Evolutionary conservation across 2,888 invertebrate species (phyloP).

Genomic region (Aleiodes leptofemur): DNA sequence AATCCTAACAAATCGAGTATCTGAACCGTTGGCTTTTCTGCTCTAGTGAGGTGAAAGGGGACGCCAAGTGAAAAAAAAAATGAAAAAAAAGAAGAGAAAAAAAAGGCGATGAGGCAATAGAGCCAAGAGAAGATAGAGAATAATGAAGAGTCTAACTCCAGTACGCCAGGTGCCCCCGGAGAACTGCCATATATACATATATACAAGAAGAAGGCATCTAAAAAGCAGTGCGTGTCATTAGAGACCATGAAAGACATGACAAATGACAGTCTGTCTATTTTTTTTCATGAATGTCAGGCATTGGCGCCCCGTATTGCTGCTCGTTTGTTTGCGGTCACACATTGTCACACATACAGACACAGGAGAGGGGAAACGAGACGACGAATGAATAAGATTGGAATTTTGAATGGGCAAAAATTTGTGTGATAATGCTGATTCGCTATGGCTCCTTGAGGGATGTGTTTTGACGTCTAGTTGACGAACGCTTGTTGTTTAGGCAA

Average conservation of each 20-base stretch:
- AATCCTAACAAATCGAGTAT: conserved; percentile 74
- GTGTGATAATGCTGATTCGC: conserved; percentile 71
- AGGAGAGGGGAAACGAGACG: background rate
- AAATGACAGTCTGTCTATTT: conserved; percentile 73
- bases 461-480: conserved; percentile 69
- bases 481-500: no score
- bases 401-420: conserved; percentile 21
- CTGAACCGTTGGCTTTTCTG: conserved; percentile 65
- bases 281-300: conserved; percentile 68
- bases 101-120: conserved; percentile 11
- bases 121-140: conserved; percentile 45
- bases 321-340: conserved; percentile 75
- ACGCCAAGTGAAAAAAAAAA: conserved; percentile 22
- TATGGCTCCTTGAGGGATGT: conserved; percentile 73
- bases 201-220: conserved; percentile 68
- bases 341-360: conserved; percentile 63
- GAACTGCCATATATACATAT: conserved; percentile 54
- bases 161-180: conserved; percentile 70
- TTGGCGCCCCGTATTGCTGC: conserved; percentile 74
- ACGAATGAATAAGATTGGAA: background rate
- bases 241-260: conserved; percentile 73
- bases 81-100: conserved; percentile 8
- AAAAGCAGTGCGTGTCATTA: conserved; percentile 75
- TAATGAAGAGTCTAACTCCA: conserved; percentile 64
- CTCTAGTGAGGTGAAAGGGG: conserved; percentile 31